Percentiles rank a stretch among this genome's conserved stretches.
phyloP scores from a whole-genome alignment of 2,113 vertebrate species.

The Aegithalos caudatus region DNA sequence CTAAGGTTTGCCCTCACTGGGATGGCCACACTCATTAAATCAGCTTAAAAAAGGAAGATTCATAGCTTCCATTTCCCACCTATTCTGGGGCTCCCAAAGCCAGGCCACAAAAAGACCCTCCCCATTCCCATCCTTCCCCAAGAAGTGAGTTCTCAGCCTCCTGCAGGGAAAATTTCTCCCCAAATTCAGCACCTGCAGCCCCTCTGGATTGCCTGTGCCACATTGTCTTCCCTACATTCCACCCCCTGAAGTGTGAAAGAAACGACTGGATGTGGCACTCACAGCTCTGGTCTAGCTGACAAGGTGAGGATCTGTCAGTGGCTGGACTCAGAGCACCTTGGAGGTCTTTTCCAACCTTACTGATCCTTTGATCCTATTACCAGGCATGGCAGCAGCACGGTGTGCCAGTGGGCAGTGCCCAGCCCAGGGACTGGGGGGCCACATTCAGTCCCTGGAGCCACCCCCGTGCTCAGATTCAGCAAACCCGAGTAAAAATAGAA shows the following conservation, averaged over 20 bases:
- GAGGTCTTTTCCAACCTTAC: background rate
- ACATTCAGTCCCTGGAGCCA: accelerated
- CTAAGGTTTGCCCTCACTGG: background rate
- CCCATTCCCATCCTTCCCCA: background rate
- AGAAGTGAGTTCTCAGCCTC: background rate
- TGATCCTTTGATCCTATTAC: accelerated
- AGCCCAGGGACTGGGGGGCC: accelerated
- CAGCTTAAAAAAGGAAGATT: background rate
- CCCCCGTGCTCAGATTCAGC: background rate
- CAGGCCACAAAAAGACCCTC: background rate
- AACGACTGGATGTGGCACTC: background rate
- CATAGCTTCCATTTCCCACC: background rate
- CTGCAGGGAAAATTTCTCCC: background rate
- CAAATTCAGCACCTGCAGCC: background rate
- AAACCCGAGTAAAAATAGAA: constrained; percentile 53
- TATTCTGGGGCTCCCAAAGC: background rate
- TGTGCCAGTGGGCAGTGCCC: accelerated
- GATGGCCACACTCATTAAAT: background rate
- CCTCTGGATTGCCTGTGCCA: accelerated
- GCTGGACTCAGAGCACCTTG: background rate
- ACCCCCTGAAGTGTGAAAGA: accelerated
- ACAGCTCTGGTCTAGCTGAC: background rate
- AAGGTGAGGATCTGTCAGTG: accelerated
- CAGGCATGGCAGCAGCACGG: accelerated
- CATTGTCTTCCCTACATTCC: background rate